A percentile compares a stretch with the other conserved stretches of the same genome.
These are phyloP conservation scores for Ceyx cyanopectus DNA, from an alignment of 2,113 vertebrate genomes.

Conservation along the genomic window DNA sequence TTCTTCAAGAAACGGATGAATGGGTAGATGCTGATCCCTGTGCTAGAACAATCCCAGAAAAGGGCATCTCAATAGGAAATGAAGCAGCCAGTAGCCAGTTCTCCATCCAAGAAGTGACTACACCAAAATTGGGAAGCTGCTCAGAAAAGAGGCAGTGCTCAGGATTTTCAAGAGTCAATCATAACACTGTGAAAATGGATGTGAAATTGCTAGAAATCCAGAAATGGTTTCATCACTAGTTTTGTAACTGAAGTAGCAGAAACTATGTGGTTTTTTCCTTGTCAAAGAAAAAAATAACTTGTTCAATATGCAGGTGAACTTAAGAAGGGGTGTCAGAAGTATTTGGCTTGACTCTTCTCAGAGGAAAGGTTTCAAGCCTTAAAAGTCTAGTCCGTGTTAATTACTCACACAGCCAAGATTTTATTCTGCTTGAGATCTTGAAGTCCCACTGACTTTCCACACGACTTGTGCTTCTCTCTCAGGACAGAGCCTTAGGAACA, in stretches of 20 bases:
- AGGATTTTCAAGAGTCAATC: not conserved
- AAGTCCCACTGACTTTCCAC: not conserved
- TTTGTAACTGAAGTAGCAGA: not conserved
- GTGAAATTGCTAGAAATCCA: not conserved
- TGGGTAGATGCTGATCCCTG: not conserved
- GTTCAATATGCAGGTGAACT: not conserved
- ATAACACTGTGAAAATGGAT: not conserved
- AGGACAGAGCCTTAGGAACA: not conserved
- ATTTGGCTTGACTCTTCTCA: not conserved
- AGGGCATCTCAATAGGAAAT: not conserved
- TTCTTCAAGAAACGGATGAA: not conserved
- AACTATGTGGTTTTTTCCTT: not conserved
- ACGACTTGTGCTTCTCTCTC: not conserved
- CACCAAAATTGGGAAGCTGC: not conserved
- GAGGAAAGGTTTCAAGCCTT: not conserved
- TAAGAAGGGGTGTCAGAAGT: not conserved
- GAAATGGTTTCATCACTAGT: not conserved
- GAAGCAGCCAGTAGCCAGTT: not conserved
- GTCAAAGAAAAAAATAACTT: not conserved
- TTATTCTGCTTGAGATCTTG: not conserved
- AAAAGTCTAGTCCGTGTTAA: not conserved
- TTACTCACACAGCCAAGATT: not conserved
- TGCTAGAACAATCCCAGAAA: not conserved
- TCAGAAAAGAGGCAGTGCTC: not conserved
- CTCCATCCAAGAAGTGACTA: not conserved